Base-by-base conservation (phyloP, 2,797 vertebrate species). In the Leptodactylus fallax region DNA sequence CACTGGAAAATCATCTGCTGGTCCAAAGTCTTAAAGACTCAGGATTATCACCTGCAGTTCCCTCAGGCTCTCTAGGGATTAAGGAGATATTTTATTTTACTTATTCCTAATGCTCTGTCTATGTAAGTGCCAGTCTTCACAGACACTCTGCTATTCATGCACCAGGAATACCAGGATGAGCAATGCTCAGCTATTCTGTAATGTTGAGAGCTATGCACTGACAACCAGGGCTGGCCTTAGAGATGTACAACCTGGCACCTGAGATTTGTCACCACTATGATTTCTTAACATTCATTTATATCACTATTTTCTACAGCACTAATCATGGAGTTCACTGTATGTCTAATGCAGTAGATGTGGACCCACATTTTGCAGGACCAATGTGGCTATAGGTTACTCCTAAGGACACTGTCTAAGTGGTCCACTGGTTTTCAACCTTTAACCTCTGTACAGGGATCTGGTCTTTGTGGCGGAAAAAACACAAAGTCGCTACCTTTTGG, bases 1-100 rank as follows among this genome's bases (percentile, higher is more conserved):
- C 71, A 45, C 72, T 87, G 80, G 79, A 87, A 87, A 78, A 74
- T 79, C 25, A 45, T 63, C 25, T 27, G 60, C 79, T 49, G 45
- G 79, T 71, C 77, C 85, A 86, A 79, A 8, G 23, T 69, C 27
- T 47, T 23, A 79, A 56, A 71, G 9, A 61, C 61, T 55, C 17
- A 17, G 53, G 60, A 51, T 45, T 61, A 51, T 78, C 45, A 78
- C 72, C 14, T 78, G 53, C 58, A 0, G 47, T 53, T 36, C 56
- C 55, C 72, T 60, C 74, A 27, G 36, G n/a, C 56, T 55, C 58
- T 53, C 74, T 3, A 51, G 84, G 74, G 76, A 67, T 25, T 63
- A 61, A 11, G 78, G 55, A 27, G 11, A 79, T 58, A 79, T 60
- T 58, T 79, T 12, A 27, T 45, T 36, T 71, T 9, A 49, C 17